Conservation (phyloP, 2,888 invertebrate genomes). For the Heliconius ethilla region DNA sequence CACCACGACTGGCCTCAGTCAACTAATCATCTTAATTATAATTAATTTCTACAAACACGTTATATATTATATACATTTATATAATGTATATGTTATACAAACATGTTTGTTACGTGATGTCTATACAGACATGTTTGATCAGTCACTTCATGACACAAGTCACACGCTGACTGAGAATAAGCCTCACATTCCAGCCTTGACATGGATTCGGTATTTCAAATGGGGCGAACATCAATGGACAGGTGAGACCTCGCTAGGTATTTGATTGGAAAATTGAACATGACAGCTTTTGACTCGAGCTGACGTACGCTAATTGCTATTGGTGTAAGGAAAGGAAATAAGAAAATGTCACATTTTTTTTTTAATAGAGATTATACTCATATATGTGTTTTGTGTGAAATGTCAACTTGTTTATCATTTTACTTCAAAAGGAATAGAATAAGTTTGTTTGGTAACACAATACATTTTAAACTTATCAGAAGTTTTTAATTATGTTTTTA, state of each 20-base stretch:
- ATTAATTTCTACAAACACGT: background rate
- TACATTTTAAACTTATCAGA: too few relatives aligned
- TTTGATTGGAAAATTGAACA: slow-evolving; percentile 29
- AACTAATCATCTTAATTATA: background rate
- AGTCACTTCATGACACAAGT: background rate
- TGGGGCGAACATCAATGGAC: slow-evolving; percentile 22
- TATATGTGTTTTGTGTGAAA: background rate
- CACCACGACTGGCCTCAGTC: background rate
- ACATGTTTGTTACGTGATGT: background rate
- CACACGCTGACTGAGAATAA: slow-evolving; percentile 8
- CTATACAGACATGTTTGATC: background rate
- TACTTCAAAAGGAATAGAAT: too few relatives aligned
- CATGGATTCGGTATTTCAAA: slow-evolving; percentile 20
- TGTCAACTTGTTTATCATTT: too few relatives aligned
- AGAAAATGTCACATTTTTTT: background rate
- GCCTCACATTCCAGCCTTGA: slow-evolving; percentile 19
- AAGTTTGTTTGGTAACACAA: too few relatives aligned
- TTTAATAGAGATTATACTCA: background rate
- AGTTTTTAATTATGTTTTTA: too few relatives aligned
- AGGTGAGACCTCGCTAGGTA: slow-evolving; percentile 20
- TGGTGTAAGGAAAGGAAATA: background rate
- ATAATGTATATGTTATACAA: background rate
- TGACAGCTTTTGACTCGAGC: slow-evolving; percentile 8
- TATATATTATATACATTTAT: background rate
- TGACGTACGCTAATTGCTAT: background rate